Conservation (phyloP, 2,113 vertebrate species). For the zebrafish (Danio rerio) region DNA sequence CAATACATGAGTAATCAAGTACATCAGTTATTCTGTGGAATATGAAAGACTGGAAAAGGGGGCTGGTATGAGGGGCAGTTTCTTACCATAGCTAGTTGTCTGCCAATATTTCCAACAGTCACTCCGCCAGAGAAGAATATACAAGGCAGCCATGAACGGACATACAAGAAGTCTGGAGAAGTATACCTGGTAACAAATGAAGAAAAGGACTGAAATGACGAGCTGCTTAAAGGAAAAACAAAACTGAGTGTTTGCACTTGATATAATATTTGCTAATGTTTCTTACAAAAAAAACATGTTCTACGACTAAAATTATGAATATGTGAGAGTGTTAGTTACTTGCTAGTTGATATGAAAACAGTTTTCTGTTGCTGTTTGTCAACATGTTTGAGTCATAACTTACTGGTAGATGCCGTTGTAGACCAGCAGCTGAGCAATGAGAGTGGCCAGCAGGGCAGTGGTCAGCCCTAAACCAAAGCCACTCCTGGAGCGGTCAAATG, state of each 20-base stretch:
- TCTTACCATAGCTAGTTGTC: constrained; percentile 94
- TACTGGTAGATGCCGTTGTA: constrained; percentile 97
- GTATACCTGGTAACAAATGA: constrained; percentile 85
- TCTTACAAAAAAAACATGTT: too few species aligned
- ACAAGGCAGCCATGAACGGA: constrained; percentile 97
- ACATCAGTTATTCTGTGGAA: too few species aligned
- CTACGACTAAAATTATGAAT: too few species aligned
- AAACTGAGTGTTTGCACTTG: too few species aligned
- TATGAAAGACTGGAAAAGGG: background rate
- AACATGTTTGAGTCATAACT: too few species aligned
- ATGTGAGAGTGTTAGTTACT: too few species aligned
- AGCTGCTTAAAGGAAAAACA: too few species aligned
- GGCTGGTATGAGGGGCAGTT: background rate
- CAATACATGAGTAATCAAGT: too few species aligned
- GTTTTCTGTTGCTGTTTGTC: too few species aligned
- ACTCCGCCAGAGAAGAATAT: constrained; percentile 99
- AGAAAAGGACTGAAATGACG: too few species aligned
- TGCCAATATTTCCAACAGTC: constrained; percentile 96
- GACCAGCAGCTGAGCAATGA: constrained; percentile 91
- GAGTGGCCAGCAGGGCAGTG: constrained; percentile 89
- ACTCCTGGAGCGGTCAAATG: constrained; percentile 92
- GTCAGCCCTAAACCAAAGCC: constrained; percentile 92
- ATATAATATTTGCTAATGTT: too few species aligned
- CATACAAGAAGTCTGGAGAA: constrained; percentile 94
- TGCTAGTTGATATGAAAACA: too few species aligned